Evolutionary conservation across 2,113 vertebrate species (phyloP).

Genomic region (Scortum barcoo): DNA sequence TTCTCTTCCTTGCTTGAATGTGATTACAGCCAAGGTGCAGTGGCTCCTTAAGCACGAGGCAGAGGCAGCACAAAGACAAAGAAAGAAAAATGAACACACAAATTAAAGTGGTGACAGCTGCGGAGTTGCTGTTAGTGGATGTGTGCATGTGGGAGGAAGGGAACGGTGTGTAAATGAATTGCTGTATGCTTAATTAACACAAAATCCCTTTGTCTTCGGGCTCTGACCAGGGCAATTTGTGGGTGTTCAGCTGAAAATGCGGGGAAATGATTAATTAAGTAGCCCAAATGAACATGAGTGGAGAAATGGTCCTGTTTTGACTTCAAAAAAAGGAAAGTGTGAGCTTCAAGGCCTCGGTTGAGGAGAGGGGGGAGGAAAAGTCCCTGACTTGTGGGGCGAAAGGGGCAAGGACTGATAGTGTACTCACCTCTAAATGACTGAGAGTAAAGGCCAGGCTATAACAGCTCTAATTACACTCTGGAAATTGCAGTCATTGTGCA

Average conservation of each 20-base stretch:
- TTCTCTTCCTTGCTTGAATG: slow-evolving; percentile 16
- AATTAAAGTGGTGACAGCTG: slow-evolving; percentile 59
- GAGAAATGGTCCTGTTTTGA: slow-evolving; percentile 39
- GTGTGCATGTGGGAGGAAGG: slow-evolving; percentile 32
- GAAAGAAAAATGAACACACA: slow-evolving; percentile 44
- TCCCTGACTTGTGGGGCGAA: slow-evolving; percentile 1
- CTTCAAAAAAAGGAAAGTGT: slow-evolving; percentile 14
- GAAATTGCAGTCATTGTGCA: slow-evolving; percentile 69
- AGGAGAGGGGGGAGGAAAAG: slow-evolving; percentile 9
- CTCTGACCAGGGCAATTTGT: slow-evolving; percentile 77
- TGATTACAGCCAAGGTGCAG: slow-evolving; percentile 39
- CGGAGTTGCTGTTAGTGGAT: slow-evolving; percentile 32
- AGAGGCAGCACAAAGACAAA: slow-evolving; percentile 11
- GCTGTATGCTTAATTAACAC: slow-evolving; percentile 78
- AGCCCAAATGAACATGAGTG: slow-evolving; percentile 55
- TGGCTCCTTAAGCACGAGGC: slow-evolving; percentile 5
- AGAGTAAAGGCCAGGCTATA: slow-evolving; percentile 65
- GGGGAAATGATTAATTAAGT: slow-evolving; percentile 78
- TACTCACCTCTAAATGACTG: slow-evolving; percentile 66
- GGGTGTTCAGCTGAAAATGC: slow-evolving; percentile 71
- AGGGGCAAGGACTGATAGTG: slow-evolving; percentile 47
- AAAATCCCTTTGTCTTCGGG: slow-evolving; percentile 80
- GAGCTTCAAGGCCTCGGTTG: slow-evolving; percentile 3
- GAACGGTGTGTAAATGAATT: slow-evolving; percentile 72
- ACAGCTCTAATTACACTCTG: slow-evolving; percentile 71